Percentiles rank a stretch among this genome's conserved stretches.
Conservation (phyloP, 2,888 invertebrate species). For the Parnassius apollo region DNA sequence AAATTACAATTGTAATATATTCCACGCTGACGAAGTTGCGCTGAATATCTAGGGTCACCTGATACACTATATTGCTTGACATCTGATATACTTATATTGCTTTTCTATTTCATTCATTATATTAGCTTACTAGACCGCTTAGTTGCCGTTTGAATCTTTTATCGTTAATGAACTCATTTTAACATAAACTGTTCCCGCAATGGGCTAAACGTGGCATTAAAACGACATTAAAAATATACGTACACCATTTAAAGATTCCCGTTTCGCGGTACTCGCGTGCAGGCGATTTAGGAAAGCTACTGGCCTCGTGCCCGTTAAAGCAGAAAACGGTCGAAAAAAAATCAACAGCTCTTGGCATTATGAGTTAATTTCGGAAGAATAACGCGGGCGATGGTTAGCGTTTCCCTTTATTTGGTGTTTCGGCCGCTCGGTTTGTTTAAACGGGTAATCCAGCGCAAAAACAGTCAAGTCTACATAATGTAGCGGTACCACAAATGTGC, state of each 20-base stretch:
- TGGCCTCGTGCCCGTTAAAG: conserved; percentile 78
- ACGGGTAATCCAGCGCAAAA: conserved; percentile 73
- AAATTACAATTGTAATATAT: too few species aligned
- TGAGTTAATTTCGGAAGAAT: conserved; percentile 81
- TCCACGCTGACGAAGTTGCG: too few species aligned
- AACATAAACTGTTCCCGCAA: conserved; percentile 74
- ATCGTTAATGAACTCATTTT: conserved; percentile 70
- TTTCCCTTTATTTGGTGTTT: conserved; percentile 75
- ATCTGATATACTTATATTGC: conserved; percentile 12
- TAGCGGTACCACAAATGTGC: conserved; percentile 64
- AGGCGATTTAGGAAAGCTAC: conserved; percentile 73
- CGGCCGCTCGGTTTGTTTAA: conserved; percentile 73
- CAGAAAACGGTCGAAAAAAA: conserved; percentile 75
- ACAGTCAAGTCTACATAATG: conserved; percentile 59
- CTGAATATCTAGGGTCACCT: too few species aligned
- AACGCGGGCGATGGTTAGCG: conserved; percentile 71
- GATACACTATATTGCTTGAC: too few species aligned
- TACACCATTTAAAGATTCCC: conserved; percentile 76
- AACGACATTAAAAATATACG: conserved; percentile 75
- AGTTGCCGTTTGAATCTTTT: conserved; percentile 44
- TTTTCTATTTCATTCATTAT: neutral
- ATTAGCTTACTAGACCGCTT: conserved; percentile 31
- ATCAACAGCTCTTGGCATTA: conserved; percentile 75
- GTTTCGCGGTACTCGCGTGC: conserved; percentile 71
- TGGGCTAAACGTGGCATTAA: conserved; percentile 68